These are phyloP conservation scores for Bellardia pandia DNA, from an alignment of 2,888 invertebrate species.

Conservation along the genomic window DNA sequence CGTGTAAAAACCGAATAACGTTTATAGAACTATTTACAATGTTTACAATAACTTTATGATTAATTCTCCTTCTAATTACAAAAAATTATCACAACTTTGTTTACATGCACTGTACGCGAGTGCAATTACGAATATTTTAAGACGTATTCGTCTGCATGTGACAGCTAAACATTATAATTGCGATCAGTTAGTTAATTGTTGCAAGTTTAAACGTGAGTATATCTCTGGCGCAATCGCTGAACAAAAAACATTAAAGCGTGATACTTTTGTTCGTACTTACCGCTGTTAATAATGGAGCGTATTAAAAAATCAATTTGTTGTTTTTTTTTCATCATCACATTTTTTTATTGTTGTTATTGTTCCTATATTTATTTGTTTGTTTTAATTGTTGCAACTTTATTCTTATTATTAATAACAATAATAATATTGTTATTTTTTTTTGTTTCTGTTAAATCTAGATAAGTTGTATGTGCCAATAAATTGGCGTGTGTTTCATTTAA, in stretches of 20 bases:
- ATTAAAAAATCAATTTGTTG: background rate
- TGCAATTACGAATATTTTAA: background rate
- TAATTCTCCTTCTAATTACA: background rate
- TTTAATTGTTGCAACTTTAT: background rate
- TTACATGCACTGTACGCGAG: no score
- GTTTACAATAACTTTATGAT: background rate
- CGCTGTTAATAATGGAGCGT: background rate
- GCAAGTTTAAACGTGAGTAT: background rate
- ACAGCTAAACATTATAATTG: background rate
- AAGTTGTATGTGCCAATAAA: background rate
- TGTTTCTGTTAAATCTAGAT: slow-evolving; percentile 8
- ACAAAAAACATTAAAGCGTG: background rate
- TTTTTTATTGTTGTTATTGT: no score
- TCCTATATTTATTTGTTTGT: background rate
- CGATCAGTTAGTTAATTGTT: background rate
- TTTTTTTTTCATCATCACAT: background rate
- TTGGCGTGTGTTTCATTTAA: slow-evolving; percentile 45
- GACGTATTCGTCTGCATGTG: background rate
- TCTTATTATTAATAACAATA: background rate
- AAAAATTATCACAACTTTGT: background rate
- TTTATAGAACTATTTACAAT: background rate
- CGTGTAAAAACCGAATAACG: no score
- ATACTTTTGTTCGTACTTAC: background rate
- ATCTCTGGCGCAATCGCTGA: background rate
- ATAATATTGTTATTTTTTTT: background rate